Base-by-base conservation (phyloP, 1,140 invertebrate species). In the Drosophila nannoptera region DNA sequence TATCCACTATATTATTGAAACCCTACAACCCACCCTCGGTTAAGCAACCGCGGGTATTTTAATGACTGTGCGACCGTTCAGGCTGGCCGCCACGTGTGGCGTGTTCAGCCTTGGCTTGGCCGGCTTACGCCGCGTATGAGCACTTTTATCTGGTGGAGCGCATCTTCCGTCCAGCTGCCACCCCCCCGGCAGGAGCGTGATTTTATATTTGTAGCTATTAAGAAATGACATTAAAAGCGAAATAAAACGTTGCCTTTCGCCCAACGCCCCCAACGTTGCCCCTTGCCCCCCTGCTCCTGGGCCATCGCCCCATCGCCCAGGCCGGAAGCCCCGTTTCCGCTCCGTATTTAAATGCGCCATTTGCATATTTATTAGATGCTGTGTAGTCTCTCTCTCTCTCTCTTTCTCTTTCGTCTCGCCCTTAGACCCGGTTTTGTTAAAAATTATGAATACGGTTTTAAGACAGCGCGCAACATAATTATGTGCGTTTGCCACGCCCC, bases 331-430 rank as follows among this genome's bases (percentile, higher is more conserved):
- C 46, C 12, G 2, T 50, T 53, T 29, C 60, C 62, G 50, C 66
- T 50, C 58, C 46, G 50, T 69, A 86, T 84, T 84, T 84, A 84
- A 84, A 81, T 80, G 77, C 77, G 81, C 74, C 84, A 87, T 87
- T 87, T 87, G 80, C 84, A 87, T 87, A 87, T 87, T 87, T 87
- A 87, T 87, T 87, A 87, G 76, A 80, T 75, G 76, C 43, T 31
- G 46, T 12, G 29, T 9, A 40, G 43, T 46, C 40, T 50, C 48
- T 49, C n/a, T n/a, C n/a, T n/a, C n/a, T n/a, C n/a, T n/a, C n/a
- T n/a, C n/a, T n/a, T n/a, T n/a, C n/a, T n/a, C 56, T 66, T 33
- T 67, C 40, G 48, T 32, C 50, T 63, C 31, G 33, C 66, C 62
- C 62, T 70, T 45, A 50, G 48, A 53, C 43, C 53, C 45, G 43